Conservation (phyloP, 2,888 invertebrate genomes). For the Ectobius pallidus region DNA sequence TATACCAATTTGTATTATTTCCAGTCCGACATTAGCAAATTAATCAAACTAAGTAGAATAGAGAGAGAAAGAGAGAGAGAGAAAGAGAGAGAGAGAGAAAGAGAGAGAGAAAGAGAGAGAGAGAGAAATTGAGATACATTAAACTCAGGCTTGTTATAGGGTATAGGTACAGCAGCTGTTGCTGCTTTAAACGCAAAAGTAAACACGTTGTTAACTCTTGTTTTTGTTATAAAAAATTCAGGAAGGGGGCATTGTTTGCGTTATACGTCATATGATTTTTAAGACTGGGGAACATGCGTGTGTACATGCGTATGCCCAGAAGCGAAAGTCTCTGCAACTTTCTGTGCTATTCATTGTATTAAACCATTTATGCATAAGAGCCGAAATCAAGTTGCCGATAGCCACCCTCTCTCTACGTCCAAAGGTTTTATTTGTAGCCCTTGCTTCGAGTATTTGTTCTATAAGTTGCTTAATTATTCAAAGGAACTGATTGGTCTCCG, state of each 20-base stretch:
- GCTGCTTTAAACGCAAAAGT: conserved; percentile 7
- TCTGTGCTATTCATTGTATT: background rate
- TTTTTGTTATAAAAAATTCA: background rate
- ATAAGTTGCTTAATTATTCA: background rate
- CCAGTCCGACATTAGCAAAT: conserved; percentile 35
- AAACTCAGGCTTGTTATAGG: background rate
- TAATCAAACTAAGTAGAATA: conserved; percentile 36
- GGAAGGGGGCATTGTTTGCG: conserved; percentile 18
- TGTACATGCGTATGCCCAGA: background rate
- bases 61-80: background rate
- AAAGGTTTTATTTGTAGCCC: background rate
- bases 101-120: background rate
- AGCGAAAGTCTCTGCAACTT: background rate
- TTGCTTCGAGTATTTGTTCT: background rate
- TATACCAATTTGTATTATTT: conserved; percentile 36
- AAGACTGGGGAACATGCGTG: background rate
- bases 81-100: background rate
- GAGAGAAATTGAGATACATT: background rate
- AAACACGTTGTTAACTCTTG: background rate
- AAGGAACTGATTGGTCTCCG: conserved; percentile 9
- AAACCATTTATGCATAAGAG: background rate
- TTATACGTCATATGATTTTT: conserved; percentile 32
- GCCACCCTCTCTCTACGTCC: too few relatives aligned
- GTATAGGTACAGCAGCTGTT: background rate
- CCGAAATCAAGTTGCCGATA: background rate